A percentile compares a stretch with the other conserved stretches of the same genome.
Evolutionary conservation across 2,888 invertebrate genomes (phyloP).

Genomic region (Sinhomidia bicolor): DNA sequence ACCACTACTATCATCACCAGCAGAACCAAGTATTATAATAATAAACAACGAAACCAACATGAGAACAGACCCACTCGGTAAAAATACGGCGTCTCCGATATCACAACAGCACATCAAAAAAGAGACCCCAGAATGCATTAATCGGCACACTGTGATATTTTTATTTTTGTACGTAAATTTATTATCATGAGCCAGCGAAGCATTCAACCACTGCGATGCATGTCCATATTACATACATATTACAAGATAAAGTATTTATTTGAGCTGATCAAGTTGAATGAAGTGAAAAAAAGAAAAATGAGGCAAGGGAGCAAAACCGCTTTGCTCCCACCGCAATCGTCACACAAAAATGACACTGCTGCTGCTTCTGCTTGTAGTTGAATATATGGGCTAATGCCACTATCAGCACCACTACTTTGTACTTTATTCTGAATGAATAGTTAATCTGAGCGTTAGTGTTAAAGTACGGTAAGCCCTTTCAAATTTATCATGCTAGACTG

Average conservation of each 20-base stretch:
- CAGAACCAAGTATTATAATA: constrained; percentile 10
- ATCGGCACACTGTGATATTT: constrained; percentile 35
- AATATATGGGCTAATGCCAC: neutral
- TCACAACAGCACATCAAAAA: constrained; percentile 9
- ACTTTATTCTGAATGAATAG: neutral
- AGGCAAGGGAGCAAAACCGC: constrained; percentile 40
- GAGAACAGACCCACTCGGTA: neutral
- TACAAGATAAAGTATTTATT: constrained; percentile 55
- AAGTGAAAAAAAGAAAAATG: constrained; percentile 52
- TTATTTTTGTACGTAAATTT: constrained; percentile 32
- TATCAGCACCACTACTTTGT: neutral
- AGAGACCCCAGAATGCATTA: constrained; percentile 24
- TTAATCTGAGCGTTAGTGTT: neutral
- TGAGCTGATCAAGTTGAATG: constrained; percentile 62
- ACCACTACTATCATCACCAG: neutral
- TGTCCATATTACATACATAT: constrained; percentile 57
- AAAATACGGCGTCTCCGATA: neutral
- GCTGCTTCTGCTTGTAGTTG: neutral
- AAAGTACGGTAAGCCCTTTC: constrained; percentile 42
- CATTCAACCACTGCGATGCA: constrained; percentile 53
- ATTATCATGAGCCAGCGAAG: constrained; percentile 33
- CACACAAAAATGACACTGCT: constrained; percentile 11
- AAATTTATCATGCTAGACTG: constrained; percentile 74
- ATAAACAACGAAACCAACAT: constrained; percentile 11
- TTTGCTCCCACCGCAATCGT: constrained; percentile 10